Evolutionary conservation across 2,113 vertebrate species (phyloP).

Genomic region (Vombatus ursinus): DNA sequence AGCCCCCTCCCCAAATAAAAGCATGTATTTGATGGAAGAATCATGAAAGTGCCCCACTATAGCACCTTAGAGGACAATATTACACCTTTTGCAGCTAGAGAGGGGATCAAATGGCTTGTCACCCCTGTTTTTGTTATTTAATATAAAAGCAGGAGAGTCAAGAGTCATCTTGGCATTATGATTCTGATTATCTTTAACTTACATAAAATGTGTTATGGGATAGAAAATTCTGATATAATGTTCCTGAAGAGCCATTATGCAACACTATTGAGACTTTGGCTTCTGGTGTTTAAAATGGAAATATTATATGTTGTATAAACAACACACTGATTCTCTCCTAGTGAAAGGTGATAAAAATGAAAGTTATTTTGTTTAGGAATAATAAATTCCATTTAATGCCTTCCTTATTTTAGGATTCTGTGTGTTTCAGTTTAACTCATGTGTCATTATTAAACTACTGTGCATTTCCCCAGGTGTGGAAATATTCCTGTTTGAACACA

Average conservation of each 20-base stretch:
- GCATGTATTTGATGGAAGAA: neutral
- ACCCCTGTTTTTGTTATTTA: neutral
- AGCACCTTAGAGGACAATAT: neutral
- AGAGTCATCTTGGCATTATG: neutral
- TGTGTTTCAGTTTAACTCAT: neutral
- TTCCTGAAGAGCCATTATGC: neutral
- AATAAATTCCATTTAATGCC: neutral
- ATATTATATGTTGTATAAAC: neutral
- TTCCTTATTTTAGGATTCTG: neutral
- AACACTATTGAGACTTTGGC: neutral
- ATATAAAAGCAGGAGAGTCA: neutral
- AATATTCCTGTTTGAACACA: neutral
- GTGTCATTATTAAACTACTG: neutral
- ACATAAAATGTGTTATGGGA: neutral
- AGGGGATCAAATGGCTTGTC: neutral
- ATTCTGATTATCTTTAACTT: neutral
- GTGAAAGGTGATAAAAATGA: neutral
- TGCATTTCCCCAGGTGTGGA: neutral
- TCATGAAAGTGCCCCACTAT: neutral
- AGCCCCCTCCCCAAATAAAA: neutral
- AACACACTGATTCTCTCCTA: neutral
- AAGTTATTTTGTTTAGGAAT: neutral
- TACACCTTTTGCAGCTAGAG: neutral
- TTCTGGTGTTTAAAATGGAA: neutral
- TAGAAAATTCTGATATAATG: neutral